These are phyloP conservation scores for Conops quadrifasciatus DNA, from an alignment of 2,888 invertebrate genomes.

Conservation along the genomic window DNA sequence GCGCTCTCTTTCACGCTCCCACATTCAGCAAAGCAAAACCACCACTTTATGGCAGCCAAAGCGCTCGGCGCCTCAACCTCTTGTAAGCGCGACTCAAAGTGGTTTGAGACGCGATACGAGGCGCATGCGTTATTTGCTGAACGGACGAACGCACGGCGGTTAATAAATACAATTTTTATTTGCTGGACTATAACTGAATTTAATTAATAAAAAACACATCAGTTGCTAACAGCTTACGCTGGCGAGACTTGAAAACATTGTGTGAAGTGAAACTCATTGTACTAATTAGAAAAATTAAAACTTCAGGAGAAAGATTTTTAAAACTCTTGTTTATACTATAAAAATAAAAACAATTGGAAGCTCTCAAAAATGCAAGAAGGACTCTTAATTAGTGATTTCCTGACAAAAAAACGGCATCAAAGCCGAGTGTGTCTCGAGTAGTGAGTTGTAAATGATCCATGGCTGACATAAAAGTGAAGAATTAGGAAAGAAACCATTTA, in stretches of 20 bases:
- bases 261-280: too few relatives aligned
- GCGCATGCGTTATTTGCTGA: conserved; percentile 53
- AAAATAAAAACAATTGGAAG: not conserved
- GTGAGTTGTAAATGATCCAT: not conserved
- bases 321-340: not conserved
- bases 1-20: conserved; percentile 20
- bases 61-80: conserved; percentile 17
- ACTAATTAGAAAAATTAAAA: not conserved
- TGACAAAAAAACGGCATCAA: not conserved
- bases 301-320: not conserved
- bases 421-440: not conserved
- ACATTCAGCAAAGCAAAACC: conserved; percentile 23
- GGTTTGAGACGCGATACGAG: conserved; percentile 60
- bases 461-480: not conserved
- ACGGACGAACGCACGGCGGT: conserved; percentile 47
- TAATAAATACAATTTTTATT: conserved; percentile 48
- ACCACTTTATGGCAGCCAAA: conserved; percentile 14
- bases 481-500: not conserved
- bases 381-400: not conserved
- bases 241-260: not conserved
- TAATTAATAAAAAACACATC: conserved; percentile 19
- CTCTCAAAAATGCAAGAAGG: not conserved
- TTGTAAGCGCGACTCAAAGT: conserved; percentile 54
- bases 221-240: not conserved
- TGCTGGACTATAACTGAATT: conserved; percentile 27